Evolutionary conservation across 2,888 invertebrate species (phyloP), one percentile per base, ranked within the genome.

Genomic region (Drosophila atripex): DNA sequence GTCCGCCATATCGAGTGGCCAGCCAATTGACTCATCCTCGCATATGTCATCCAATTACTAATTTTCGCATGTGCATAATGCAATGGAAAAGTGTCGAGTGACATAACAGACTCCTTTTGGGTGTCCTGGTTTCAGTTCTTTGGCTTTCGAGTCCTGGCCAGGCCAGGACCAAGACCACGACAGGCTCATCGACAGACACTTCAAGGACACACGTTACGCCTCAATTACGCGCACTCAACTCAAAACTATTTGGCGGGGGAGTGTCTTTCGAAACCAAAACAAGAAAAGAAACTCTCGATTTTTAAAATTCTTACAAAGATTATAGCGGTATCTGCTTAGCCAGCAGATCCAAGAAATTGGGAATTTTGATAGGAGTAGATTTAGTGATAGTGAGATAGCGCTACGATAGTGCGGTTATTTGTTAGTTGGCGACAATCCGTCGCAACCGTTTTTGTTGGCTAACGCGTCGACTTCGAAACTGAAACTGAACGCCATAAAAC

Each of bases 391-490:
- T 53, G 53, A 64, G 79, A 80, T 73, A 73, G 56, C 63, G 51
- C 75, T 73, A 68, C 76, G 41, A 55, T 51, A 65, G 54, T 51
- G 52, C 21, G 52, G 57, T 51, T 57, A 25, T 59, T 61, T 57
- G 75, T 73, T 66, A 49, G 56, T 63, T 52, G 43, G 52, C 52
- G 50, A 45, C 50, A 58, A 68, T 76, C 64, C 71, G 63, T 45
- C 71, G 77, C 70, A 61, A 71, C 59, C 73, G 52, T 64, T 61
- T 61, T 56, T 80, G 75, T 70, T 86, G 71, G 75, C 75, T 71
- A 76, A 71, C 82, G 77, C 84, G 82, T 77, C 78, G 73, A 77
- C 73, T 83, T 80, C 63, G 64, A 82, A 79, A 82, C 82, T 80
- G 75, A 80, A 63, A 85, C 76, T 59, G 75, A 71, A 70, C 54